Evolutionary conservation across 2,797 vertebrate genomes (phyloP).

Genomic region (Artibeus jamaicensis): DNA sequence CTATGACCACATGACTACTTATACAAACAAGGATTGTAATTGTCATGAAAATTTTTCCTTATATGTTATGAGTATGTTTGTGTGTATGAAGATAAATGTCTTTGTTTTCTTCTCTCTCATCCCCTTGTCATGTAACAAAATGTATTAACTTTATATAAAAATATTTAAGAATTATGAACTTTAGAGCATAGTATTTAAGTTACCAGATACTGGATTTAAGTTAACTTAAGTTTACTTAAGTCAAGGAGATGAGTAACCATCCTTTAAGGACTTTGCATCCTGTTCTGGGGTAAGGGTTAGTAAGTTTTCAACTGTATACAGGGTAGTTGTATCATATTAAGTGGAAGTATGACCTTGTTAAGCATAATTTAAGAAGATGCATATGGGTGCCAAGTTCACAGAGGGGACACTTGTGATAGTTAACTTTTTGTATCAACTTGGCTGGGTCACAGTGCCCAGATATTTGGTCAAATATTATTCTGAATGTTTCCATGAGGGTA

Average conservation of each 20-base stretch:
- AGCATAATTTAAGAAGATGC: background rate
- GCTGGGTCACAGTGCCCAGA: background rate
- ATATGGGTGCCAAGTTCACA: background rate
- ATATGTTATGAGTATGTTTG: background rate
- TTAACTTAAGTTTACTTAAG: too few relatives aligned
- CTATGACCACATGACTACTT: background rate
- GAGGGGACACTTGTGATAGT: too few relatives aligned
- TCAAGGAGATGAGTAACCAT: background rate
- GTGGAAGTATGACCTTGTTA: background rate
- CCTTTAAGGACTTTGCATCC: background rate
- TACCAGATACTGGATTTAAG: background rate
- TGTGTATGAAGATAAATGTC: background rate
- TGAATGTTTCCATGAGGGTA: too few relatives aligned
- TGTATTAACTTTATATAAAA: background rate
- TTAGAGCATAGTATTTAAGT: background rate
- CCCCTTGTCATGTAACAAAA: background rate
- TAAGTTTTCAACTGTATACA: background rate
- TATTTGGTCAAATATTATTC: background rate
- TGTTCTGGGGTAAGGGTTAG: background rate
- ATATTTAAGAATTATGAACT: background rate
- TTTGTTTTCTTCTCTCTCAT: background rate
- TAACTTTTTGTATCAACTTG: background rate
- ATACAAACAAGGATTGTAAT: background rate
- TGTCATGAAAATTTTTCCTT: background rate
- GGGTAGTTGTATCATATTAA: background rate